These are phyloP conservation scores for Berghia stephanieae DNA, from an alignment of 1,140 invertebrate genomes.

Conservation along the genomic window DNA sequence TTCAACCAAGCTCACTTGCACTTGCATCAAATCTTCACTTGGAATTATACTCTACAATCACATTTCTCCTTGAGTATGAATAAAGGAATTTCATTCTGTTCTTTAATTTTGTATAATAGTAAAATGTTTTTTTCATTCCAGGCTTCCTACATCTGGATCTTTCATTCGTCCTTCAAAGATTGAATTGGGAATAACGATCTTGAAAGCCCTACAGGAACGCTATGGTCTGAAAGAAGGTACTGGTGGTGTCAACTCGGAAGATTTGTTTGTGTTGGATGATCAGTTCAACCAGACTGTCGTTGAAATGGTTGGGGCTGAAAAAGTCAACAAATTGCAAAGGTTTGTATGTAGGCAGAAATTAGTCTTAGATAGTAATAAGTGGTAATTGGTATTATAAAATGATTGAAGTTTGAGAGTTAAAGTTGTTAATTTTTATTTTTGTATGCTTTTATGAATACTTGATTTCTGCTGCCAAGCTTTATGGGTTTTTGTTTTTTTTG, in stretches of 20 bases:
- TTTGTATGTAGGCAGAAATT: too few species aligned
- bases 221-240: conserved; percentile 72
- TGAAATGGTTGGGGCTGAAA: conserved; percentile 88
- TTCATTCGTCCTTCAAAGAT: conserved; percentile 86
- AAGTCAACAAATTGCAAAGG: conserved; percentile 83
- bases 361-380: too few species aligned
- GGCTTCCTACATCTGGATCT: conserved; percentile 75
- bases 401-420: too few species aligned
- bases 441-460: not conserved
- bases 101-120: not conserved
- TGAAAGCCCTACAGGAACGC: conserved; percentile 77
- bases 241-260: conserved; percentile 70
- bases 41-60: too few species aligned
- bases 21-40: too few species aligned
- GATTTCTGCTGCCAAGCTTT: not conserved
- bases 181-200: conserved; percentile 75
- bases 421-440: too few species aligned
- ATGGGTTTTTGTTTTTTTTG: not conserved
- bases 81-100: not conserved
- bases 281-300: conserved; percentile 81
- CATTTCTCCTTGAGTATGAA: conserved; percentile 1
- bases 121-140: conserved; percentile 37
- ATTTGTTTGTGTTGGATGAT: conserved; percentile 73
- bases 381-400: too few species aligned
- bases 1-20: too few species aligned